phyloP scores from a whole-genome alignment of 2,113 vertebrate species.

The Oryctolagus cuniculus region DNA sequence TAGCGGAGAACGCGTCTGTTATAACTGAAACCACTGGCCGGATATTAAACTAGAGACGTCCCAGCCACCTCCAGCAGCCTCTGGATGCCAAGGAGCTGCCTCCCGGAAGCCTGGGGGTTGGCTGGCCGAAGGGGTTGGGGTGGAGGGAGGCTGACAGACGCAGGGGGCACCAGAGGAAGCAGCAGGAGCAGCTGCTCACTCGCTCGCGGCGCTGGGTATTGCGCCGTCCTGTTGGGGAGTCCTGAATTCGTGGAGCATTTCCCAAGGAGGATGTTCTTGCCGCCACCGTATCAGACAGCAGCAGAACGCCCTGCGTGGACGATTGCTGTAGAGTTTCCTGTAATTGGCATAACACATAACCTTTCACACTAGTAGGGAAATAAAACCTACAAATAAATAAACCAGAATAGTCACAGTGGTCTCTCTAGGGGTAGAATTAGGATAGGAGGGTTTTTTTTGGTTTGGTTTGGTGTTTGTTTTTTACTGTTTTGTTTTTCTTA shows the following conservation, averaged over 20 bases:
- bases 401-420: not conserved
- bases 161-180: not conserved
- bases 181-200: not conserved
- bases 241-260: not conserved
- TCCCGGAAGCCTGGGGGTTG: not conserved
- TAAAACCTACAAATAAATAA: conserved; percentile 2
- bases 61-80: not conserved
- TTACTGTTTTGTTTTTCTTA: conserved; percentile 22
- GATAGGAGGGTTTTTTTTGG: not conserved
- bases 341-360: not conserved
- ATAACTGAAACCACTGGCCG: conserved; percentile 59
- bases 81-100: not conserved
- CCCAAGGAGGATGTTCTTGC: not conserved
- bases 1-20: conserved; percentile 78
- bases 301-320: not conserved
- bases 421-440: not conserved
- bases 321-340: not conserved
- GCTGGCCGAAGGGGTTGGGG: not conserved
- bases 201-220: not conserved
- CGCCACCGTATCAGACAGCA: not conserved
- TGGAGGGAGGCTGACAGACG: not conserved
- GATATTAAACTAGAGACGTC: conserved; percentile 43
- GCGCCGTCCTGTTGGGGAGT: not conserved
- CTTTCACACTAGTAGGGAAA: not conserved
- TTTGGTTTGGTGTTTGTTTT: conserved; percentile 42